Evolutionary conservation across 2,797 vertebrate genomes (phyloP), one percentile per base, ranked within the genome.

Genomic region (Macropus fuliginosus): DNA sequence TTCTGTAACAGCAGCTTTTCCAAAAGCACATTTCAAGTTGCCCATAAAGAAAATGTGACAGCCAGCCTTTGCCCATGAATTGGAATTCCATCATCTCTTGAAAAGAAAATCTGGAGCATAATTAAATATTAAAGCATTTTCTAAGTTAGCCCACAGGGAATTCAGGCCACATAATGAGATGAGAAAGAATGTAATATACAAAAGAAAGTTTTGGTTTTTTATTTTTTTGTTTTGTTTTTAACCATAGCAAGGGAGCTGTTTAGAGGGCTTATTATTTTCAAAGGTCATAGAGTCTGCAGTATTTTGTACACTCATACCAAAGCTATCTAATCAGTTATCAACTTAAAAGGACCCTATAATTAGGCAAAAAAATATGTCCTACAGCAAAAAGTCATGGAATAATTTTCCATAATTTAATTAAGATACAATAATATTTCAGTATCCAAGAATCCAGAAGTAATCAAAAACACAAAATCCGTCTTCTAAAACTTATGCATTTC

Each of bases 241-340:
- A 46, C 31, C 74, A 31, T 14, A 55, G 3, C 12, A 91, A 29
- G 87, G 87, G 21, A 13, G 91, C 5, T 91, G 92, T 46, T 74
- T 97, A 56, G 90, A 92, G 40, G 55, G 90, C 74, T 94, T 40
- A 92, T 34, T 90, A 54, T 0, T 0, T 54, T 87, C 90, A 95
- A 97, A 96, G 97, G 52, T 97, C 93, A 3, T 29, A 94, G 94
- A 94, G 56, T 54, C 56, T 55, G 31, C 27, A 92, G 54, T 57
- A 62, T 34, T 31, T 93, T 96, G 62, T 81, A 52, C 94, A 93
- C 74, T 14, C 95, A 92, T 9, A 0, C 89, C 94, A 95, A 92
- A 94, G 74, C 34, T 52, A 29, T 16, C 16, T 54, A 93, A 1
- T 91, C 92, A 93, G 34, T 29, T 96, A 96, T 97, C 50, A 95